Conservation (phyloP, 2,113 vertebrate species). For the Ammodytes marinus region DNA sequence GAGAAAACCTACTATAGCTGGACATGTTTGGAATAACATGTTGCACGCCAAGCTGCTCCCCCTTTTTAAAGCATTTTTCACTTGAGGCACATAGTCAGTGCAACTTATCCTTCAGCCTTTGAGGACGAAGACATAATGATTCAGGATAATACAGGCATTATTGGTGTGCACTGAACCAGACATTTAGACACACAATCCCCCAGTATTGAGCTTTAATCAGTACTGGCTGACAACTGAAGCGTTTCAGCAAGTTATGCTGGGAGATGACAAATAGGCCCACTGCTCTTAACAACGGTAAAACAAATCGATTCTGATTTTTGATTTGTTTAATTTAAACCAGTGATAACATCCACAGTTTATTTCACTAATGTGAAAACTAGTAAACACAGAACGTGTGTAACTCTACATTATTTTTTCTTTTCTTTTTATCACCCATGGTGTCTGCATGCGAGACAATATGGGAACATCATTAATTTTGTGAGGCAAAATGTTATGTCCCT, state of each 20-base stretch:
- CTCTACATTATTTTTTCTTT: too few species aligned
- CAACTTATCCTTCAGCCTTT: constrained; percentile 37
- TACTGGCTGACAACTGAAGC: neutral
- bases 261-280: neutral
- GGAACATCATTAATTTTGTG: neutral
- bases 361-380: neutral
- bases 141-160: constrained; percentile 38
- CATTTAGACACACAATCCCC: neutral
- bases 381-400: neutral
- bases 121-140: constrained; percentile 46
- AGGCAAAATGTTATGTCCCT: constrained; percentile 26
- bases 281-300: neutral
- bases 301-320: neutral
- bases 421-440: neutral
- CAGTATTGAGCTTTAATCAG: constrained; percentile 13
- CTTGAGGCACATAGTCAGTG: constrained; percentile 17
- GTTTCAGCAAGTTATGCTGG: neutral
- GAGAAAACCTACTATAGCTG: constrained; percentile 36
- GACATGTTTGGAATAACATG: constrained; percentile 43
- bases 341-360: constrained; percentile 6
- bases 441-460: neutral
- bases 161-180: constrained; percentile 36
- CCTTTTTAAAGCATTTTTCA: constrained; percentile 9
- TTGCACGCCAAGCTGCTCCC: constrained; percentile 6
- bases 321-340: neutral